Base-by-base conservation (phyloP, 2,113 vertebrate genomes). In the Tychaedon coryphoeus region DNA sequence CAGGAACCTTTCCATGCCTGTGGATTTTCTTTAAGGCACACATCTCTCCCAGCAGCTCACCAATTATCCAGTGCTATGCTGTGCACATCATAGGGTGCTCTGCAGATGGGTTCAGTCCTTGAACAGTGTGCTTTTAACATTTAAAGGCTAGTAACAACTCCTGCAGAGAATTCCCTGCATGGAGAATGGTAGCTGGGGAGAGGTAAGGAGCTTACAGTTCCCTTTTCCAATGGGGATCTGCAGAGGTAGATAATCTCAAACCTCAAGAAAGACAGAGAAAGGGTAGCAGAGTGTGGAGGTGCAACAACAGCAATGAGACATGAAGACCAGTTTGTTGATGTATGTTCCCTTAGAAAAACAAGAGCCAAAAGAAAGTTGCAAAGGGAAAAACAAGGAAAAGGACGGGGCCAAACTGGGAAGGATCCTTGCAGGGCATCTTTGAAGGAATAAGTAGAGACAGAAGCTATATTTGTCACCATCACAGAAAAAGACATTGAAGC, bases 151-250 rank as follows among this genome's bases (percentile, higher is more conserved):
- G 3, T 19, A 50, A 40, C 1, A 0, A 20, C 47, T 50, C 12
- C 51, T 34, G 19, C 22, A 18, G 17, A 56, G n/a, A 67, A 16
- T 33, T 57, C 10, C 3, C 10, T 69, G 9, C 5, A 0, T 2
- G 9, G 12, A 5, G 12, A 78, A 8, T 0, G 1, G 0, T 12
- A 45, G 48, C 6, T 11, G 50, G 14, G 6, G 28, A 62, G 15
- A 1, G 1, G 0, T 9, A 67, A 47, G 12, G 26, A 60, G 26
- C 17, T 81, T 40, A 40, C 12, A 78, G 13, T 6, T 78, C 24
- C 11, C 13, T 15, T 67, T 69, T 76, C 45, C 47, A 38, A 2
- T 12, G 6, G 31, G 11, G 5, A 43, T 57, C 14, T 81, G 24
- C 29, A 81, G 57, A 78, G 13, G 22, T 9, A 13, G 13, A 20